Conservation (phyloP, 1,140 invertebrate genomes). For the Papilio dardanus region DNA sequence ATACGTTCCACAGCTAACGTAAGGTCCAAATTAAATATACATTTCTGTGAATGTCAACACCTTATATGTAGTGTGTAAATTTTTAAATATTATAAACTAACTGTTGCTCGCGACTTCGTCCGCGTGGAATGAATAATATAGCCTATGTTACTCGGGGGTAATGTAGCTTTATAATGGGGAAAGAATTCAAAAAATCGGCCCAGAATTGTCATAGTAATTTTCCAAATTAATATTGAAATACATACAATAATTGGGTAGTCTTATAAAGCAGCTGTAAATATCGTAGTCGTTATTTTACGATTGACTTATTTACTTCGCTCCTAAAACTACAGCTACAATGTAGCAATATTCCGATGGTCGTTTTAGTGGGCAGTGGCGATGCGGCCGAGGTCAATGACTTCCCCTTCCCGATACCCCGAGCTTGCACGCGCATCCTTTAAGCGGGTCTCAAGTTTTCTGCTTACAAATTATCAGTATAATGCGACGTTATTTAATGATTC, state of each 20-base stretch:
- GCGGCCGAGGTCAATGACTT: constrained; percentile 43
- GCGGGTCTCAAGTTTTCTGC: constrained; percentile 33
- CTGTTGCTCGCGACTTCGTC: too few relatives aligned
- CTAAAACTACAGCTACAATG: constrained; percentile 33
- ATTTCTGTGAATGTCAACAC: too few relatives aligned
- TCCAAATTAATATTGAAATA: not conserved
- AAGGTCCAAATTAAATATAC: too few relatives aligned
- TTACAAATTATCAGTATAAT: constrained; percentile 33
- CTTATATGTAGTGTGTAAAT: too few relatives aligned
- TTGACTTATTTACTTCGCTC: not conserved
- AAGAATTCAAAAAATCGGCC: not conserved
- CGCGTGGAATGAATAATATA: too few relatives aligned
- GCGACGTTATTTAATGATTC: constrained; percentile 17
- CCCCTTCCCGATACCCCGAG: not conserved
- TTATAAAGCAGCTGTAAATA: not conserved
- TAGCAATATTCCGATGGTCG: constrained; percentile 35
- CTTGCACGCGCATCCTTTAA: constrained; percentile 32
- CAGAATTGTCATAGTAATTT: not conserved
- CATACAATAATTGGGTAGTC: not conserved
- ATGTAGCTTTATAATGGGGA: too few relatives aligned
- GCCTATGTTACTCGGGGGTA: too few relatives aligned
- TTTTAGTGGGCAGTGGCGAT: constrained; percentile 36
- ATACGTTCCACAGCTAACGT: not conserved
- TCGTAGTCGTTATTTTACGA: constrained; percentile 15
- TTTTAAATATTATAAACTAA: too few relatives aligned